phyloP scores from a whole-genome alignment of 2,888 invertebrate species.

The Eledona agricola region DNA sequence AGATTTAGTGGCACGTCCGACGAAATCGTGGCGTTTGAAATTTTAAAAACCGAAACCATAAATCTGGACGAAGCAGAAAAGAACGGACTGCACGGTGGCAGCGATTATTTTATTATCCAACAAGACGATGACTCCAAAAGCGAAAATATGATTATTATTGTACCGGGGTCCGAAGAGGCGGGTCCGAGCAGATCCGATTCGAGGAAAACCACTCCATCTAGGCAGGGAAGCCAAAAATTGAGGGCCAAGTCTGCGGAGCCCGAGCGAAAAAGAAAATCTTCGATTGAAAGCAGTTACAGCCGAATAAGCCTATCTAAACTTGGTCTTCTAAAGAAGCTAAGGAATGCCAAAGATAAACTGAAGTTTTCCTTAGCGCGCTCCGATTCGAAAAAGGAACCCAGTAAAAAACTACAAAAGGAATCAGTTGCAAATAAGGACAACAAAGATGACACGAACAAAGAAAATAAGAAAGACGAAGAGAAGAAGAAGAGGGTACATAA shows the following conservation, averaged over 20 bases:
- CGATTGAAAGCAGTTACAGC: constrained; percentile 55
- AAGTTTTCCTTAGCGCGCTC: constrained; percentile 46
- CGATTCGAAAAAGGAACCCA: constrained; percentile 40
- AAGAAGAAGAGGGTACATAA: constrained; percentile 22
- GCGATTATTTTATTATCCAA: constrained; percentile 22
- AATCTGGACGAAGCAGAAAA: constrained; percentile 22
- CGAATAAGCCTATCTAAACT: constrained; percentile 53
- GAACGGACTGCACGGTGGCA: constrained; percentile 17
- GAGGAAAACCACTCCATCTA: constrained; percentile 6
- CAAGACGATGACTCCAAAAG: constrained; percentile 26
- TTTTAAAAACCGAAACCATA: constrained; percentile 28
- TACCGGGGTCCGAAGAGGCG: constrained; percentile 18
- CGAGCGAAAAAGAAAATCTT: constrained; percentile 51
- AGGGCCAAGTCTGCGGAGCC: constrained; percentile 56
- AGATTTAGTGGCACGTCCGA: constrained; percentile 32
- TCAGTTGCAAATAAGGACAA: constrained; percentile 23
- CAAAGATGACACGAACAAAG: no score
- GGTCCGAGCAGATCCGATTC: constrained; percentile 4
- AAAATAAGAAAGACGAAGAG: constrained; percentile 28
- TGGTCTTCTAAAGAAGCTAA: constrained; percentile 52
- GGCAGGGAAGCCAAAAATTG: constrained; percentile 27
- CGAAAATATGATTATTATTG: constrained; percentile 26
- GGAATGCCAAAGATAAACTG: constrained; percentile 56
- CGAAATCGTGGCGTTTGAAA: constrained; percentile 36
- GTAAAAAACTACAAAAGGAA: constrained; percentile 32